Conservation (phyloP, 2,113 vertebrate species). For the Turdus rufiventris region DNA sequence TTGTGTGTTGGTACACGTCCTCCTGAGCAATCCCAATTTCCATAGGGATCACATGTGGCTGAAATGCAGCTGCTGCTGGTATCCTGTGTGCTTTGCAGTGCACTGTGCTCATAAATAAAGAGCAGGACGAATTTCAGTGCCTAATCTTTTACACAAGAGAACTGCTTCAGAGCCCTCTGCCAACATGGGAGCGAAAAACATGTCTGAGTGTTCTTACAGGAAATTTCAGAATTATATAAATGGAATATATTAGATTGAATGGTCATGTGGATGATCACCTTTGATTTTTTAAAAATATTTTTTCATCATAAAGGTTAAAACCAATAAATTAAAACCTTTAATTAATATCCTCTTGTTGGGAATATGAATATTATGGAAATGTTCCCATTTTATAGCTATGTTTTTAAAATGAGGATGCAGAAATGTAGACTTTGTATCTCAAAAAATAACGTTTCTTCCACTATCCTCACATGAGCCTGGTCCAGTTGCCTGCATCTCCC, state of each 20-base stretch:
- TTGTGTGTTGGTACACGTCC: conserved; percentile 32
- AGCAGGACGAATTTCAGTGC: neutral
- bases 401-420: neutral
- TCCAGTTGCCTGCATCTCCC: neutral
- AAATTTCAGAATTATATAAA: neutral
- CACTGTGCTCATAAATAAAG: neutral
- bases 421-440: neutral
- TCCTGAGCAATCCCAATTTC: conserved; percentile 4
- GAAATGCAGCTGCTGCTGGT: neutral
- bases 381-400: neutral
- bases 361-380: neutral
- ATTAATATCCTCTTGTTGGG: neutral
- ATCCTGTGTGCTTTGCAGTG: neutral
- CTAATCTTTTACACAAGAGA: neutral
- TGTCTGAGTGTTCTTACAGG: neutral
- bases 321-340: neutral
- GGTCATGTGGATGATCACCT: neutral
- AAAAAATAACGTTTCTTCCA: neutral
- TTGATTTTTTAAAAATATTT: neutral
- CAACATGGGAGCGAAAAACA: neutral
- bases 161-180: neutral
- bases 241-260: neutral
- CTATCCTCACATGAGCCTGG: neutral
- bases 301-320: neutral
- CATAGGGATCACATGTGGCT: neutral